Percentiles rank a stretch among this genome's conserved stretches.
Evolutionary conservation across 1,140 invertebrate species (phyloP).

Genomic region (Pollicipes pollicipes): DNA sequence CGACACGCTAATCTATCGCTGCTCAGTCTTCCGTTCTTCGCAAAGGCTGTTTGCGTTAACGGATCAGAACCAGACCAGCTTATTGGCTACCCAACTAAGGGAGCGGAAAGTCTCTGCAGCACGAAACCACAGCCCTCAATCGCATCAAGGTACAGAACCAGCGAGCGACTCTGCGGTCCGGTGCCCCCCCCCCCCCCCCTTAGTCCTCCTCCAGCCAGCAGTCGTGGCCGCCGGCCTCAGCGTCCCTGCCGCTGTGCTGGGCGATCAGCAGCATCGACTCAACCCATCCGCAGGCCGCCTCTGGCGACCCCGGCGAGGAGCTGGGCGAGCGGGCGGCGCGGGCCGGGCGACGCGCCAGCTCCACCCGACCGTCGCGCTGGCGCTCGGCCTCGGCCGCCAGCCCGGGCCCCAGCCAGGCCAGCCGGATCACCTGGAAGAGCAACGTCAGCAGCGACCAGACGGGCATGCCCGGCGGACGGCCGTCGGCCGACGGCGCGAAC

Average conservation of each 20-base stretch:
- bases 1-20: too few relatives aligned
- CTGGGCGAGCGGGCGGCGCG: too few relatives aligned
- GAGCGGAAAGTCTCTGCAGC: too few relatives aligned
- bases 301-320: neutral
- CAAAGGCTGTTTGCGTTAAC: too few relatives aligned
- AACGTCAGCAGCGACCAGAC: neutral
- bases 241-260: neutral
- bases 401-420: neutral
- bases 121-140: too few relatives aligned
- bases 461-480: too few relatives aligned
- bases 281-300: neutral
- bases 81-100: too few relatives aligned
- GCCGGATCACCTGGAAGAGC: neutral
- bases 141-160: too few relatives aligned
- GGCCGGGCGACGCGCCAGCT: neutral
- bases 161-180: too few relatives aligned
- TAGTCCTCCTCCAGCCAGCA: neutral
- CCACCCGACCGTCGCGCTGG: neutral
- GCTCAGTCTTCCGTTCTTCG: too few relatives aligned
- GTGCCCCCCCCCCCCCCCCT: too few relatives aligned
- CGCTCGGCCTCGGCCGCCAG: neutral
- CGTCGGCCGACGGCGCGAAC: neutral
- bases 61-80: too few relatives aligned
- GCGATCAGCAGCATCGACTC: neutral
- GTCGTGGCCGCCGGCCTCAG: neutral